Percentiles rank a stretch among this genome's conserved stretches.
Conservation (phyloP, 2,113 vertebrate species). For the Falco punctatus region DNA sequence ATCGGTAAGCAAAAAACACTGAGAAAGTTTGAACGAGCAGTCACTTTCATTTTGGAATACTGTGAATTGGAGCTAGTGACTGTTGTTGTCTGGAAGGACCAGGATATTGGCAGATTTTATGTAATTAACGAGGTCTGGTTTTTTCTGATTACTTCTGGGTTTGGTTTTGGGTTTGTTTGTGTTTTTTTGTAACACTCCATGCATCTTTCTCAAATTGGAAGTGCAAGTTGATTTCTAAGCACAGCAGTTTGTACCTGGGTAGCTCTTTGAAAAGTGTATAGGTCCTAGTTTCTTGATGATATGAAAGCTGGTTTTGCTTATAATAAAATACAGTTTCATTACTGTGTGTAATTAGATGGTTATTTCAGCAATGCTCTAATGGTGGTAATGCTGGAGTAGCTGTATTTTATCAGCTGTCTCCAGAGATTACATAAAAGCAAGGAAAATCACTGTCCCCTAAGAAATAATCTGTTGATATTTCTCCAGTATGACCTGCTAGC, state of each 20-base stretch:
- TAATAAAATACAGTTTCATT: constrained; percentile 66
- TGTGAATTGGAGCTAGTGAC: not conserved
- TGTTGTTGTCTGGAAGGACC: not conserved
- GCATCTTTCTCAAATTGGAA: not conserved
- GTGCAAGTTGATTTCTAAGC: not conserved
- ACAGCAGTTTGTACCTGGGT: not conserved
- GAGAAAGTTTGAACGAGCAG: not conserved
- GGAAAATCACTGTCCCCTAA: not conserved
- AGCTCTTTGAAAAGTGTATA: not conserved
- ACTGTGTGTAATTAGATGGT: constrained; percentile 29
- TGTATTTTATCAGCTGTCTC: not conserved
- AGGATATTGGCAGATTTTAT: not conserved
- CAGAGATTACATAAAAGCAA: not conserved
- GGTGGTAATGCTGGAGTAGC: not conserved
- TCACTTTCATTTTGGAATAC: constrained; percentile 5
- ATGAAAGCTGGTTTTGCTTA: constrained; percentile 37
- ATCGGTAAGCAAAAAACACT: not conserved
- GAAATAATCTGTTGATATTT: not conserved
- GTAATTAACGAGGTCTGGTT: not conserved
- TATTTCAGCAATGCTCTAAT: constrained; percentile 1
- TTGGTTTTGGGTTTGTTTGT: not conserved
- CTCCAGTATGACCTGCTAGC: not conserved
- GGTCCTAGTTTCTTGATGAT: constrained; percentile 9
- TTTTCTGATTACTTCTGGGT: not conserved
- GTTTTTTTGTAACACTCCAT: constrained; percentile 12